Evolutionary conservation across 2,888 invertebrate species (phyloP).

Genomic region (Xestia xanthographa): DNA sequence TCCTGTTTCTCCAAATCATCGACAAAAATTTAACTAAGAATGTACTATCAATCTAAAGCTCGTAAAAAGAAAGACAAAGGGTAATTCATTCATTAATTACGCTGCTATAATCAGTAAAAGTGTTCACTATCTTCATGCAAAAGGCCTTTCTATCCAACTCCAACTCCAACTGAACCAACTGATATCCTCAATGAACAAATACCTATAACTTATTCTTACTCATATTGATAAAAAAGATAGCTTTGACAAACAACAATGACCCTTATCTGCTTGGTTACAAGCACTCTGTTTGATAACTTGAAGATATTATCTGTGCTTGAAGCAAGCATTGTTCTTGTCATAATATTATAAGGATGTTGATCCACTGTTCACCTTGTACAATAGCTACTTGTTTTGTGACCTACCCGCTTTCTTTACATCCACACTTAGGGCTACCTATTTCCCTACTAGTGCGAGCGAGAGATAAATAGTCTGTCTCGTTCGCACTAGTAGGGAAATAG

Average conservation of each 20-base stretch:
- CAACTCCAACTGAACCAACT: too few species aligned
- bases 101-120: neutral
- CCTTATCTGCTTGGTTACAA: neutral
- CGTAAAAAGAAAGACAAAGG: neutral
- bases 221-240: neutral
- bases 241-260: neutral
- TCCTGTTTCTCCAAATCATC: neutral
- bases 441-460: too few species aligned
- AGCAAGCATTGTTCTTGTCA: constrained; percentile 27
- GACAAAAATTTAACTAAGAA: neutral
- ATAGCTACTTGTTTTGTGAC: constrained; percentile 44
- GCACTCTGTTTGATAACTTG: constrained; percentile 14
- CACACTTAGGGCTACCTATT: too few species aligned
- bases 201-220: neutral
- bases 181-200: constrained; percentile 3
- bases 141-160: constrained; percentile 4
- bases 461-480: too few species aligned
- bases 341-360: constrained; percentile 56
- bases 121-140: neutral
- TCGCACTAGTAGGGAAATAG: too few species aligned
- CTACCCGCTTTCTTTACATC: constrained; percentile 9
- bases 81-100: neutral
- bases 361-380: constrained; percentile 36
- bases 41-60: neutral
- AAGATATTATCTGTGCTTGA: too few species aligned